Conservation (phyloP, 2,888 invertebrate species). For the Philonicus albiceps region DNA sequence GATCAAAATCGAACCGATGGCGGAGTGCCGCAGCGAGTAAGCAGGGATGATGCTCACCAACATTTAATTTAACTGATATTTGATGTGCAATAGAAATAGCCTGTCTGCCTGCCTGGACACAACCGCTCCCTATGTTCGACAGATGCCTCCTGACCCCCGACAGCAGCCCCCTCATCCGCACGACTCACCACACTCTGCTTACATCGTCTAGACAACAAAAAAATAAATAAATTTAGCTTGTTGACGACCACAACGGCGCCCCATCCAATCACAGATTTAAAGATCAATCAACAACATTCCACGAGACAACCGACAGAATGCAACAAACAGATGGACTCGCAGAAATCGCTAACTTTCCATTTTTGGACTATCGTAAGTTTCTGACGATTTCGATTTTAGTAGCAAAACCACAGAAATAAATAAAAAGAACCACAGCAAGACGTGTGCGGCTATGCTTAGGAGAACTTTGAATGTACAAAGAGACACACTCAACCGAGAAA, state of each 20-base stretch:
- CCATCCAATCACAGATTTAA: background rate
- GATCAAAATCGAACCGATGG: constrained; percentile 77
- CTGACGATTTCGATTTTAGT: background rate
- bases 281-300: constrained; percentile 10
- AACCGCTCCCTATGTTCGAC: background rate
- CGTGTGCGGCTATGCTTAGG: constrained; percentile 32
- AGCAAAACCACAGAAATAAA: background rate
- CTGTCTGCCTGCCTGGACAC: constrained; percentile 38
- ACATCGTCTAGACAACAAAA: background rate
- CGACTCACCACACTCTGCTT: constrained; percentile 25
- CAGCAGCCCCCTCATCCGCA: background rate
- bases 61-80: constrained; percentile 29
- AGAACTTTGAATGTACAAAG: constrained; percentile 43
- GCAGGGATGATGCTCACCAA: constrained; percentile 47
- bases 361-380: constrained; percentile 4
- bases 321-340: background rate
- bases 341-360: background rate
- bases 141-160: background rate
- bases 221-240: background rate
- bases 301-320: background rate
- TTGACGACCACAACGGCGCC: background rate
- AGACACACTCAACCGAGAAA: constrained; percentile 19
- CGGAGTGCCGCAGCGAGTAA: constrained; percentile 73
- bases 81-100: constrained; percentile 51
- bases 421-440: background rate